Conservation (phyloP, 2,113 vertebrate genomes). For the Bothrops jararaca region DNA sequence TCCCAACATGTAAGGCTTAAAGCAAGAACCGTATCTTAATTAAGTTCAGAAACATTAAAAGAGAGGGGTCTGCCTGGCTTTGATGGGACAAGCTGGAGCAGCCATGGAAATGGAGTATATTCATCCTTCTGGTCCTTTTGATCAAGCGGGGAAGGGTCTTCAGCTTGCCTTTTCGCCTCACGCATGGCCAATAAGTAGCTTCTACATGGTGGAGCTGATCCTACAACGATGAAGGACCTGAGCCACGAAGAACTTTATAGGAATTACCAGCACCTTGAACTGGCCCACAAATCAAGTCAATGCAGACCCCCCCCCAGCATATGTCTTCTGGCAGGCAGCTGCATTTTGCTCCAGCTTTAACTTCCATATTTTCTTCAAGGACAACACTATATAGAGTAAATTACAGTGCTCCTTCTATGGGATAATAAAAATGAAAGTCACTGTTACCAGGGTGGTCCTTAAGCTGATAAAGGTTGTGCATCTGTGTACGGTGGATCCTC, state of each 20-base stretch:
- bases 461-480: neutral
- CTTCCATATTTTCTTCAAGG: neutral
- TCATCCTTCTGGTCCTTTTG: neutral
- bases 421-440: neutral
- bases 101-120: neutral
- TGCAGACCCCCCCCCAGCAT: neutral
- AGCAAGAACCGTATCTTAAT: neutral
- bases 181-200: neutral
- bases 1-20: neutral
- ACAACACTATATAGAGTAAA: neutral
- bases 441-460: neutral
- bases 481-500: neutral
- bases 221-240: neutral
- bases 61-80: neutral
- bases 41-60: neutral
- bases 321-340: neutral
- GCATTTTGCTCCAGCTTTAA: neutral
- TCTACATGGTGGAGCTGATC: neutral
- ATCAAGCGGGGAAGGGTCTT: neutral
- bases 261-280: neutral
- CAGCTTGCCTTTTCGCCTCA: neutral
- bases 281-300: neutral
- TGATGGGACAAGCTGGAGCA: neutral
- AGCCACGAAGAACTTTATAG: neutral
- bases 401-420: neutral